Percentiles rank a stretch among this genome's conserved stretches.
Evolutionary conservation across 2,797 vertebrate species (phyloP).

Genomic region (Simalia tracyae): DNA sequence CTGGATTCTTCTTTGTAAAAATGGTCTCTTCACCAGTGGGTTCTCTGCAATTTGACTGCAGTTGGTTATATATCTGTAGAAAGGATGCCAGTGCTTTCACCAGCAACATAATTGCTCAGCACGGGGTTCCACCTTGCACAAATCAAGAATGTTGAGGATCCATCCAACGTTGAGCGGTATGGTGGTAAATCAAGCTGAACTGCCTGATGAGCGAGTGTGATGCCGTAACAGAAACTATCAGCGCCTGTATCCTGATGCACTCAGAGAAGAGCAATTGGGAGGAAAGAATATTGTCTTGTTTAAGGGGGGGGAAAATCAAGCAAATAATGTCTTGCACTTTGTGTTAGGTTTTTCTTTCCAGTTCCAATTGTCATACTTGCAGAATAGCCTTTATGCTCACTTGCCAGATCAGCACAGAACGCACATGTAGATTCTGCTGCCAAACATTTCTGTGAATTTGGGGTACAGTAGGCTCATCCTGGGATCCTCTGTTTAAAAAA

Average conservation of each 20-base stretch:
- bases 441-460: slow-evolving; percentile 29
- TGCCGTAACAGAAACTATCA: slow-evolving; percentile 44
- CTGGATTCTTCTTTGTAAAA: slow-evolving; percentile 54
- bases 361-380: slow-evolving; percentile 34
- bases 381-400: slow-evolving; percentile 36
- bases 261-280: neutral
- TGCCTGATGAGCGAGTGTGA: slow-evolving; percentile 47
- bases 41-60: slow-evolving; percentile 49
- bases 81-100: slow-evolving; percentile 59
- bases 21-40: slow-evolving; percentile 43
- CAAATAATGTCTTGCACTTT: slow-evolving; percentile 49
- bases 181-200: slow-evolving; percentile 50
- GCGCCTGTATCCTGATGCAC: slow-evolving; percentile 24
- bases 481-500: slow-evolving; percentile 44
- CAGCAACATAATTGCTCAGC: slow-evolving; percentile 58
- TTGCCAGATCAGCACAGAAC: slow-evolving; percentile 50
- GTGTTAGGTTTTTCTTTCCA: slow-evolving; percentile 29
- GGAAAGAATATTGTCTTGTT: slow-evolving; percentile 48
- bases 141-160: slow-evolving; percentile 62
- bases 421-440: slow-evolving; percentile 35
- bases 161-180: neutral
- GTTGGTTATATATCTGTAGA: slow-evolving; percentile 31
- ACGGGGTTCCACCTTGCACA: slow-evolving; percentile 34
- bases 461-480: slow-evolving; percentile 37
- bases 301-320: slow-evolving; percentile 44